phyloP scores from a whole-genome alignment of 2,113 vertebrate genomes.

The Channa argus region DNA sequence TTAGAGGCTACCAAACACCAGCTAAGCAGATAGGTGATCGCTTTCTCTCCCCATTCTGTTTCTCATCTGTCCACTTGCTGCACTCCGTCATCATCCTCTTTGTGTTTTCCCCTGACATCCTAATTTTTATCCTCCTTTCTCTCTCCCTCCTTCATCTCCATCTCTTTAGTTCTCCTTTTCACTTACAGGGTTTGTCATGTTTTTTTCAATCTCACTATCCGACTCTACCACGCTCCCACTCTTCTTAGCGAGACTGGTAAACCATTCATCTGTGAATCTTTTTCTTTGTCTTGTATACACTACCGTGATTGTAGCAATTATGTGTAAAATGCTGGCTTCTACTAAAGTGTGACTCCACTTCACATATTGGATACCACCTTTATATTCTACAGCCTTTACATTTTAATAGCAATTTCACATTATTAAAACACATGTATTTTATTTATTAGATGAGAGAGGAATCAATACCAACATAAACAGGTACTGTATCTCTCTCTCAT shows the following conservation, averaged over 20 bases:
- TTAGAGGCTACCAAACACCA: slow-evolving; percentile 45
- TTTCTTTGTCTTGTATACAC: slow-evolving; percentile 13
- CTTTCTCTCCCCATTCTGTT: slow-evolving; percentile 24
- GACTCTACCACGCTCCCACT: slow-evolving; percentile 15
- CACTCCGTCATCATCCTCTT: slow-evolving; percentile 13
- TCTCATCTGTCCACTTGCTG: slow-evolving; percentile 33
- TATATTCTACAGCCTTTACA: too few species aligned
- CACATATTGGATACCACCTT: too few species aligned
- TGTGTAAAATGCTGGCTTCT: slow-evolving; percentile 1
- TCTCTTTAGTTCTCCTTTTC: slow-evolving; percentile 51
- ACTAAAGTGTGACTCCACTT: background rate
- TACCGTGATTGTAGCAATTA: background rate
- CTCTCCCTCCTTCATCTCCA: slow-evolving; percentile 45
- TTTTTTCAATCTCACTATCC: slow-evolving; percentile 41
- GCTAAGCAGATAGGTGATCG: slow-evolving; percentile 18
- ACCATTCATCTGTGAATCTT: slow-evolving; percentile 22
- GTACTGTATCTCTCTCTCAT: too few species aligned
- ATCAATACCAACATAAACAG: too few species aligned
- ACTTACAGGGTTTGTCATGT: slow-evolving; percentile 38
- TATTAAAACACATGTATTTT: too few species aligned
- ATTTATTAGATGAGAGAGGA: too few species aligned
- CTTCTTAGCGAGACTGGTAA: slow-evolving; percentile 52
- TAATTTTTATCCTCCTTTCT: slow-evolving; percentile 43
- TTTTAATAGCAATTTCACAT: too few species aligned
- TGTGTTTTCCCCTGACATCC: slow-evolving; percentile 40